A percentile compares a stretch with the other conserved stretches of the same genome.
Evolutionary conservation across 2,113 vertebrate genomes (phyloP).

Genomic region (Rhabdornis inornatus): DNA sequence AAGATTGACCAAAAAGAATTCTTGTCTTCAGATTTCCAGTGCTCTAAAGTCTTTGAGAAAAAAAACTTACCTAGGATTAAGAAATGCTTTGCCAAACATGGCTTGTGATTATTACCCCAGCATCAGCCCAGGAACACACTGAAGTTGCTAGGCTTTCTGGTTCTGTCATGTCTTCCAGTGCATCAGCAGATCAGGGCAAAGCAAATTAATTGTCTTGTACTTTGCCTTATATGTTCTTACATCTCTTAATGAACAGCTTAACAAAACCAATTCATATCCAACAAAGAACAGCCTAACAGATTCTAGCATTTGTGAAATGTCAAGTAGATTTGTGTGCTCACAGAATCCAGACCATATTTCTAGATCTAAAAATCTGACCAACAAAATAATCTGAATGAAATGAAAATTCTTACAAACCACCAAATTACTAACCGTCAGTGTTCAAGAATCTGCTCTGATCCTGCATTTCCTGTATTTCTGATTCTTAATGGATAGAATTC

Average conservation of each 20-base stretch:
- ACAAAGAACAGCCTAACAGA: background rate
- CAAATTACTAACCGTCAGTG: background rate
- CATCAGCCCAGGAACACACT: background rate
- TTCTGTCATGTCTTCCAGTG: background rate
- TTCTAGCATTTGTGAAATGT: background rate
- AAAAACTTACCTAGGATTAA: background rate
- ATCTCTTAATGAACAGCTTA: background rate
- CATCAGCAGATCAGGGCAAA: background rate
- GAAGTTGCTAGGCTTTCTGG: background rate
- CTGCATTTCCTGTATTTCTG: background rate
- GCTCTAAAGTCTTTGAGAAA: background rate
- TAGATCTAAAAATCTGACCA: background rate
- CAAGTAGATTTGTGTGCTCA: background rate
- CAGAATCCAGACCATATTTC: background rate
- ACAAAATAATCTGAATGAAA: background rate
- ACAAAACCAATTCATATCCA: background rate
- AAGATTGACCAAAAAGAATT: background rate
- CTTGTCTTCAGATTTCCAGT: background rate
- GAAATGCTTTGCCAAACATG: background rate
- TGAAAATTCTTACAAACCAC: background rate
- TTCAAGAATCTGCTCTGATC: background rate
- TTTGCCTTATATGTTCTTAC: background rate
- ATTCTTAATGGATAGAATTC: background rate
- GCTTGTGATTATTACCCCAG: background rate
- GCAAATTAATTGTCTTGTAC: background rate